Percentiles rank a stretch among this genome's conserved stretches.
Evolutionary conservation across 2,888 invertebrate species (phyloP).

Genomic region (Apodemia duryi): DNA sequence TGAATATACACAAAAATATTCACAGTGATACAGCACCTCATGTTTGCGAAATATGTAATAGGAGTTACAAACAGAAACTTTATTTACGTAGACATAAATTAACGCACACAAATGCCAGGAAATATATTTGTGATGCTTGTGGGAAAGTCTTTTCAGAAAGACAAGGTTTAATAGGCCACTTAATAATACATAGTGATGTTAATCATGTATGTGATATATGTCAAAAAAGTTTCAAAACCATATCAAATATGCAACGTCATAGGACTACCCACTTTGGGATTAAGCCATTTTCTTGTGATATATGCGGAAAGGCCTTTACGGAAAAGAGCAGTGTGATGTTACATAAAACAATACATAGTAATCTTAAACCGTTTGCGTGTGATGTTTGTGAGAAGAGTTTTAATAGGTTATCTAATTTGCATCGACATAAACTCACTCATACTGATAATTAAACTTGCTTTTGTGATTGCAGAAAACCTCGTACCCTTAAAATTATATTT

Average conservation of each 20-base stretch:
- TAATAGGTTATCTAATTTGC: neutral
- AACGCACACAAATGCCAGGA: neutral
- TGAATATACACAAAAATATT: conserved; percentile 3
- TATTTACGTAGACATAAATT: conserved; percentile 8
- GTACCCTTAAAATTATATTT: no score
- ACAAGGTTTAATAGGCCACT: no score
- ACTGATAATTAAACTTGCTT: neutral
- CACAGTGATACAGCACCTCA: neutral
- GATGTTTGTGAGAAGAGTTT: conserved; percentile 16
- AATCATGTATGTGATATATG: neutral
- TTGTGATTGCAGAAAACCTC: neutral
- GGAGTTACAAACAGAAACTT: neutral
- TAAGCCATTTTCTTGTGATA: conserved; percentile 12
- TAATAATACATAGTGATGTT: no score
- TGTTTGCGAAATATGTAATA: conserved; percentile 9
- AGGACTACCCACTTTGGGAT: neutral
- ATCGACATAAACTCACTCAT: neutral
- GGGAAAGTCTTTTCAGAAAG: neutral
- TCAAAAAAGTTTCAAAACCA: no score
- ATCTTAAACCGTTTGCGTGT: conserved; percentile 14
- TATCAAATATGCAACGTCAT: neutral
- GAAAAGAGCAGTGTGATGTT: neutral
- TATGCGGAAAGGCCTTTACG: conserved; percentile 9
- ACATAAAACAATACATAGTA: neutral
- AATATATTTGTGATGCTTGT: neutral